These are phyloP conservation scores for Tenrec ecaudatus DNA, from an alignment of 2,113 vertebrate genomes.

Conservation along the genomic window DNA sequence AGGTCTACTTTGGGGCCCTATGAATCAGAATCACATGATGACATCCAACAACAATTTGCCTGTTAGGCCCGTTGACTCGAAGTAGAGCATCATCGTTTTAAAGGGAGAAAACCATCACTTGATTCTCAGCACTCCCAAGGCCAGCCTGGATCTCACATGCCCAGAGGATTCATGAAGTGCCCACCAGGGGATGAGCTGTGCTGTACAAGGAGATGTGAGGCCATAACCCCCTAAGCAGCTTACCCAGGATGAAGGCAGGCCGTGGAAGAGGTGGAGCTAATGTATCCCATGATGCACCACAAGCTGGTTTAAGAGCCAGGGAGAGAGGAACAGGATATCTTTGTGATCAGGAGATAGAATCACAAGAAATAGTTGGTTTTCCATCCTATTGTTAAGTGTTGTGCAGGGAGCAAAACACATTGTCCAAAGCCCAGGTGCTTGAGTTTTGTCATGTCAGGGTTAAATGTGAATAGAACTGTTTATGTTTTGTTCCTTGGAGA, in stretches of 20 bases:
- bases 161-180: background rate
- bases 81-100: background rate
- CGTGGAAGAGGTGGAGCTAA: background rate
- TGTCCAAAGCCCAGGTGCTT: background rate
- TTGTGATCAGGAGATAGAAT: too few relatives aligned
- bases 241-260: background rate
- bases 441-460: background rate
- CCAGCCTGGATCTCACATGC: background rate
- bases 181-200: background rate
- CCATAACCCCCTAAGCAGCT: background rate
- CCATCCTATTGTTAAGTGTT: background rate
- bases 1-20: too few relatives aligned
- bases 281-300: too few relatives aligned
- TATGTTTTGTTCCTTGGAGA: background rate
- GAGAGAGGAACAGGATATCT: background rate
- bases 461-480: conserved; percentile 5
- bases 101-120: too few relatives aligned
- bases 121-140: background rate
- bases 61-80: background rate
- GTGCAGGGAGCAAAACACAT: background rate
- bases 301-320: background rate
- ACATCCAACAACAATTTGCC: background rate
- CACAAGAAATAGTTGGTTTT: background rate
- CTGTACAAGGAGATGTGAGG: background rate
- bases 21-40: too few relatives aligned